Conservation (phyloP, 2,797 vertebrate species). For the Argya squamiceps region DNA sequence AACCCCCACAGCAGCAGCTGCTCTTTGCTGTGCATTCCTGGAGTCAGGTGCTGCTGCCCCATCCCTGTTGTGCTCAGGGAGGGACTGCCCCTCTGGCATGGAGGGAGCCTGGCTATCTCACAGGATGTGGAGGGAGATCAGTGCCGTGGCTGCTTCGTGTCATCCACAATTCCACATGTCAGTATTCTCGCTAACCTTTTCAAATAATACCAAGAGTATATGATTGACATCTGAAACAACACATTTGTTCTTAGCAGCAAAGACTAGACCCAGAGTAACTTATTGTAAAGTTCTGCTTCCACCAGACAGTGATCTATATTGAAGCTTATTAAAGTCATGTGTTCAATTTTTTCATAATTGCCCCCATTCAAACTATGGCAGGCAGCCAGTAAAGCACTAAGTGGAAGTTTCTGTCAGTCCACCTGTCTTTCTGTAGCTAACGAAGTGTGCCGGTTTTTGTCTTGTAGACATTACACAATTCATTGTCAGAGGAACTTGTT, state of each 20-base stretch:
- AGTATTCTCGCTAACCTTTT: slow-evolving; percentile 20
- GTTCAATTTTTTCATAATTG: slow-evolving; percentile 74
- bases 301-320: slow-evolving; percentile 48
- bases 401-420: slow-evolving; percentile 67
- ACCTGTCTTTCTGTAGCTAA: slow-evolving; percentile 68
- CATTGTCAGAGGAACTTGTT: slow-evolving; percentile 70
- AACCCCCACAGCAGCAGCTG: accelerated
- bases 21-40: neutral
- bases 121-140: neutral
- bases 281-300: slow-evolving; percentile 43
- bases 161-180: slow-evolving; percentile 20
- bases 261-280: slow-evolving; percentile 32
- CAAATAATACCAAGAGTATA: neutral
- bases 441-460: slow-evolving; percentile 65
- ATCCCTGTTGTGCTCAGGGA: neutral
- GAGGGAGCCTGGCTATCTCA: neutral
- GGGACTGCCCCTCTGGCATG: accelerated
- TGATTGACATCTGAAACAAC: slow-evolving; percentile 40
- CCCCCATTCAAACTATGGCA: slow-evolving; percentile 65
- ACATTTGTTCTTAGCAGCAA: slow-evolving; percentile 33
- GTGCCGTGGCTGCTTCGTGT: neutral
- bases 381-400: slow-evolving; percentile 69
- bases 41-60: neutral
- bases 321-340: slow-evolving; percentile 72
- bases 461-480: slow-evolving; percentile 64